phyloP scores from a whole-genome alignment of 2,888 invertebrate genomes.

The Mystacides longicornis region DNA sequence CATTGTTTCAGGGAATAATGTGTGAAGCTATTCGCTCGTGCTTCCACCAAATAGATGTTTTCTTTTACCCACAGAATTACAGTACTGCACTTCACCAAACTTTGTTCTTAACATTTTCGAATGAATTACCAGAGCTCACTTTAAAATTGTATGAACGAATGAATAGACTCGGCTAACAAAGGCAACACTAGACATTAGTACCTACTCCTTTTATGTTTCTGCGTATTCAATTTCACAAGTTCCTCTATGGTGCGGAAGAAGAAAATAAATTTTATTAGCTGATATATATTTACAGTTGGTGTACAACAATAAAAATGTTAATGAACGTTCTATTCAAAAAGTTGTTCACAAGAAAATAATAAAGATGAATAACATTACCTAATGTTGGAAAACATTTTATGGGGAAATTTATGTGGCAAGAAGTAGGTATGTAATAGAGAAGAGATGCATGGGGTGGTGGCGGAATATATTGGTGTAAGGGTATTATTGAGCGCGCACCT shows the following conservation, averaged over 20 bases:
- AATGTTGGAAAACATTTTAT: background rate
- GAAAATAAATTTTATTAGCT: background rate
- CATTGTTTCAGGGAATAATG: background rate
- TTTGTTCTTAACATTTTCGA: background rate
- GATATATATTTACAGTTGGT: too few relatives aligned
- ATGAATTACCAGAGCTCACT: background rate
- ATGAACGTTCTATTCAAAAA: background rate
- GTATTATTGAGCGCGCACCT: too few relatives aligned
- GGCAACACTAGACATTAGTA: too few relatives aligned
- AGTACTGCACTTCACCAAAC: background rate
- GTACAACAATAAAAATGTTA: background rate
- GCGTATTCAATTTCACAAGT: too few relatives aligned
- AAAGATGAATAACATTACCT: background rate
- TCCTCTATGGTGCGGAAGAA: background rate
- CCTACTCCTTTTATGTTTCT: too few relatives aligned
- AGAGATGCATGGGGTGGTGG: background rate
- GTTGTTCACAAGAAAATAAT: background rate
- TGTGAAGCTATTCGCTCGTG: background rate
- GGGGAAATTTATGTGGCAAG: background rate
- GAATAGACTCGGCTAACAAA: too few relatives aligned
- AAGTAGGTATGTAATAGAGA: background rate
- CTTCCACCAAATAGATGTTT: background rate
- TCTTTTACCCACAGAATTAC: background rate
- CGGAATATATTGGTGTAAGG: background rate
- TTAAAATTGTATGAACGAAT: background rate